Evolutionary conservation across 2,797 vertebrate species (phyloP).

Genomic region (Pseudochirops cupreus): DNA sequence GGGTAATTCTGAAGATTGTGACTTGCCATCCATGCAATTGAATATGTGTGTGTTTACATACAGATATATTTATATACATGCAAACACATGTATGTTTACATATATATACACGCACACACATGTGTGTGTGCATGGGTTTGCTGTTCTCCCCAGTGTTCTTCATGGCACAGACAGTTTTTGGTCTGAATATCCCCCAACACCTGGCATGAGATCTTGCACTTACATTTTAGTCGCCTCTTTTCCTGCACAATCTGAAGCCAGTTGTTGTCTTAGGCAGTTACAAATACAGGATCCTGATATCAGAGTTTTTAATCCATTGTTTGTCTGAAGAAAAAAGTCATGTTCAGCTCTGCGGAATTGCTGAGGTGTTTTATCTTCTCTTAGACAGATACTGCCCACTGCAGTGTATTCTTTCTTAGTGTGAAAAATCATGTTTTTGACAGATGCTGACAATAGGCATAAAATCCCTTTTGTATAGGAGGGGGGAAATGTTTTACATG

Average conservation of each 20-base stretch:
- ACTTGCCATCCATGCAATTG: background rate
- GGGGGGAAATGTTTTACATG: too few species aligned
- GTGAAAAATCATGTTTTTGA: background rate
- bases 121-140: background rate
- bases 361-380: background rate
- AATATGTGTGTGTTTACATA: background rate
- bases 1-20: rapidly evolving
- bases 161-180: background rate
- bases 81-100: too few species aligned
- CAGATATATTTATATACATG: too few species aligned
- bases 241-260: background rate
- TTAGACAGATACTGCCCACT: background rate
- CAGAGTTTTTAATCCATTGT: background rate
- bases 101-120: too few species aligned
- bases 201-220: background rate
- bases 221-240: background rate
- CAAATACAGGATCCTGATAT: background rate
- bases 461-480: background rate
- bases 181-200: background rate
- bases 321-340: background rate
- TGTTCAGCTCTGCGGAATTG: background rate
- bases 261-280: background rate
- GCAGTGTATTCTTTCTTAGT: background rate
- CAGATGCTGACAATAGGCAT: background rate
- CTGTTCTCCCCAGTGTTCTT: background rate